Base-by-base conservation (phyloP, 2,888 invertebrate genomes). In the Heliconius erato region DNA sequence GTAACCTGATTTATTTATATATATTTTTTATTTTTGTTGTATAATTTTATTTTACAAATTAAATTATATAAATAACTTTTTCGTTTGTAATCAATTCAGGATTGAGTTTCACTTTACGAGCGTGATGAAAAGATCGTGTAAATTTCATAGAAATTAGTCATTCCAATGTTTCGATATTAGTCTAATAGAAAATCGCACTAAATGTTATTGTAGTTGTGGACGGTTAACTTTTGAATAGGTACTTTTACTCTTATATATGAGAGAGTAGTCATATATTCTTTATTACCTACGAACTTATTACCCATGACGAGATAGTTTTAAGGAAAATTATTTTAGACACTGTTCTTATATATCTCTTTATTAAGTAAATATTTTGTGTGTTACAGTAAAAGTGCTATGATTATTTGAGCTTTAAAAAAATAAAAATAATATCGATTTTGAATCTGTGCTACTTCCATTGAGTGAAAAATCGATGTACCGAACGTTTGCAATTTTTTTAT, bases 231-330 rank as follows among this genome's bases (percentile, higher is more conserved):
- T 72, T 54, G n/a, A 44, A 54, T 28, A 40, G 28, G 28, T 79
- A 65, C 79, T 71, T 72, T 63, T 79, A 65, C 79, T 72, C 63
- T 26, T 65, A 3, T 32, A 54, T 28, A 19, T 72, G 49, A 2
- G 44, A 72, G 23, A 65, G 63, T 26, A 79, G 40, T 63, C 19
- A 44, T 63, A 79, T 79, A 54, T 40, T 26, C 59, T 72, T 79
- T 79, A 79, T 63, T 79, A 63, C 72, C n/a, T 79, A 14, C 71
- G 71, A 72, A 72, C 69, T 72, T 72, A 79, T 79, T 79, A 14
- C 63, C 79, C 79, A 65, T 79, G 72, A 72, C 79, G 79, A 79
- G 72, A 72, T 79, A 44, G 71, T 71, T 5, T n/a, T 5, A 16
- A 26, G 26, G 44, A 44, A 26, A 26, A 72, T 28, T 28, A 26